Conservation (phyloP, 1,140 invertebrate species). For the Metopolophium dirhodum region DNA sequence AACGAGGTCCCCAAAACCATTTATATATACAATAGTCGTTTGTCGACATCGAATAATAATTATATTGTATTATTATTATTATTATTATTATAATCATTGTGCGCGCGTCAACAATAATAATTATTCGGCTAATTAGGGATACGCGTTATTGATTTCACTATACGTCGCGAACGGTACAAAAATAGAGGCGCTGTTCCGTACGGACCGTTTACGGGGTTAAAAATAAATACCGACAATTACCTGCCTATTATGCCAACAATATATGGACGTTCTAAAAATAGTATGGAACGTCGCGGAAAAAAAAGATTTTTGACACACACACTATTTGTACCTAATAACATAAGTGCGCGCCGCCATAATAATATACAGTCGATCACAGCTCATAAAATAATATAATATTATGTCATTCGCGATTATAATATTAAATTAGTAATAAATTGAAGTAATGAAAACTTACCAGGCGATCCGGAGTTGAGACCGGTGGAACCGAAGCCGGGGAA, state of each 20-base stretch:
- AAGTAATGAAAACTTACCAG: slow-evolving; percentile 59
- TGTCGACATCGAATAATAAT: not conserved
- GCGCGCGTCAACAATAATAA: not conserved
- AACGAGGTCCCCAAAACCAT: not conserved
- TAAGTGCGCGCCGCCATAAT: too few relatives aligned
- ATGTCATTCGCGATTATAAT: too few relatives aligned
- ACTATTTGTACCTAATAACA: too few relatives aligned
- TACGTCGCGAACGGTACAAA: not conserved
- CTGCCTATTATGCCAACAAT: not conserved
- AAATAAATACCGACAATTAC: not conserved
- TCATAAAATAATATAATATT: too few relatives aligned
- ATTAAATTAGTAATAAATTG: not conserved
- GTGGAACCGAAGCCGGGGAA: slow-evolving; percentile 60
- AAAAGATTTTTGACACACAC: not conserved
- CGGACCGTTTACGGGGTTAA: not conserved
- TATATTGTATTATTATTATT: too few relatives aligned
- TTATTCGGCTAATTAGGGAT: not conserved
- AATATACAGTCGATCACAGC: too few relatives aligned
- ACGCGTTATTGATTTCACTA: not conserved
- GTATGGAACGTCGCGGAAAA: not conserved
- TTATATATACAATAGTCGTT: too few relatives aligned
- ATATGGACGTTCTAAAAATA: not conserved
- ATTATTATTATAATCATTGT: too few relatives aligned
- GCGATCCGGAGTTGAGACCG: slow-evolving; percentile 60
- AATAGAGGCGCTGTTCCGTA: not conserved